Percentiles rank a stretch among this genome's conserved stretches.
Conservation (phyloP, 2,113 vertebrate species). For the Oryzias javanicus region DNA sequence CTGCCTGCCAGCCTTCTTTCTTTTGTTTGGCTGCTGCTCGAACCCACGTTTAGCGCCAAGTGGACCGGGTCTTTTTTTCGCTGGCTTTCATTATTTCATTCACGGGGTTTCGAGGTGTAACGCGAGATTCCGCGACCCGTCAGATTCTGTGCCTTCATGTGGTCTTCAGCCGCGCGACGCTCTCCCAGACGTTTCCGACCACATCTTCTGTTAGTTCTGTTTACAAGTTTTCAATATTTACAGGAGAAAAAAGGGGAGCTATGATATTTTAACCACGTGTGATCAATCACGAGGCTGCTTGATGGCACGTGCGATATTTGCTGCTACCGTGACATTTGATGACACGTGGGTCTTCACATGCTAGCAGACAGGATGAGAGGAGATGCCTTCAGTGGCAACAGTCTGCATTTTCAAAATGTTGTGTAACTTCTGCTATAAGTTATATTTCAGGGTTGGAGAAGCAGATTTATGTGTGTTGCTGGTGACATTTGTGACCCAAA, state of each 20-base stretch:
- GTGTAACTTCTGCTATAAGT: neutral
- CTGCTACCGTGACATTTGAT: neutral
- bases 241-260: neutral
- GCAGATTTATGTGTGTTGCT: slow-evolving; percentile 5
- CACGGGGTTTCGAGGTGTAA: too few species aligned
- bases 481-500: slow-evolving; percentile 41
- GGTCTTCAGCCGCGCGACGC: too few species aligned
- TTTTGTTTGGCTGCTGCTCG: neutral
- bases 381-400: too few species aligned
- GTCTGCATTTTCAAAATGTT: neutral
- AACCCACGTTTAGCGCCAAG: neutral
- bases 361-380: neutral
- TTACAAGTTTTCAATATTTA: neutral
- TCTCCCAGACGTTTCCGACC: too few species aligned
- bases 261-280: neutral
- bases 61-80: neutral
- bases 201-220: too few species aligned
- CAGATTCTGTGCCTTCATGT: too few species aligned
- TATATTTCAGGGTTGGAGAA: neutral
- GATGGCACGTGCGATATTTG: neutral
- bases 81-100: neutral
- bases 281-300: neutral
- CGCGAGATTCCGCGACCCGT: too few species aligned
- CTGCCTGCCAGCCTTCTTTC: neutral
- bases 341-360: neutral